phyloP scores from a whole-genome alignment of 2,797 vertebrate genomes.

The Amphiprion clarkii region DNA sequence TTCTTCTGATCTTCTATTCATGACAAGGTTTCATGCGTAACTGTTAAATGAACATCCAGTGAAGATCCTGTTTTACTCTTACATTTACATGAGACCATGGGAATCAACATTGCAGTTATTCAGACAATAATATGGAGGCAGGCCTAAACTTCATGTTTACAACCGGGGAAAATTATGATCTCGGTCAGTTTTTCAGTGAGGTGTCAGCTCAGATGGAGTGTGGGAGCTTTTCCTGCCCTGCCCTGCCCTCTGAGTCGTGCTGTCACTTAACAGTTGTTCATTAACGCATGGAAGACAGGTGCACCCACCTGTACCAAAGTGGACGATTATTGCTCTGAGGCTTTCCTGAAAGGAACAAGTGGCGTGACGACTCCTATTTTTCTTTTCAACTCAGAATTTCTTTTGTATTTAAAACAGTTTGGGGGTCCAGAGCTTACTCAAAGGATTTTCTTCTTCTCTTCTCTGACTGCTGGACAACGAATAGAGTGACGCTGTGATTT shows the following conservation, averaged over 20 bases:
- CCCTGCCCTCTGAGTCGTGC: constrained; percentile 36
- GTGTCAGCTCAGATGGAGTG: constrained; percentile 41
- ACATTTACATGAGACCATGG: not conserved
- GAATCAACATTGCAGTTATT: not conserved
- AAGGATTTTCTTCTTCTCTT: constrained; percentile 2
- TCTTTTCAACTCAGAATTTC: not conserved
- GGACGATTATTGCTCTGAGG: constrained; percentile 52
- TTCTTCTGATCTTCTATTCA: not conserved
- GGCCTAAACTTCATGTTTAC: constrained; percentile 28
- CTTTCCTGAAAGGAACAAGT: constrained; percentile 26
- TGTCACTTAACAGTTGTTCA: constrained; percentile 79
- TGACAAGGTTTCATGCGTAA: not conserved
- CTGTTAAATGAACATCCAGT: not conserved
- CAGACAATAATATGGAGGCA: not conserved
- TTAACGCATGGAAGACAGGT: constrained; percentile 75
- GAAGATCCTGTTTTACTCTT: not conserved
- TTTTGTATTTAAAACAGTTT: constrained; percentile 10
- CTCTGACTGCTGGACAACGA: constrained; percentile 26
- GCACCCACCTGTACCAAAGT: constrained; percentile 41
- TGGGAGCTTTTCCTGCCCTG: constrained; percentile 46
- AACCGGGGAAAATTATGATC: constrained; percentile 36
- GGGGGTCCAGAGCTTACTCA: not conserved
- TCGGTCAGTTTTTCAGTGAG: constrained; percentile 2
- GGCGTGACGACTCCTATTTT: not conserved
- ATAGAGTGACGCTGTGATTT: constrained; percentile 13